These are phyloP conservation scores for Sminthopsis crassicaudata DNA, from an alignment of 2,113 vertebrate genomes.

Conservation along the genomic window DNA sequence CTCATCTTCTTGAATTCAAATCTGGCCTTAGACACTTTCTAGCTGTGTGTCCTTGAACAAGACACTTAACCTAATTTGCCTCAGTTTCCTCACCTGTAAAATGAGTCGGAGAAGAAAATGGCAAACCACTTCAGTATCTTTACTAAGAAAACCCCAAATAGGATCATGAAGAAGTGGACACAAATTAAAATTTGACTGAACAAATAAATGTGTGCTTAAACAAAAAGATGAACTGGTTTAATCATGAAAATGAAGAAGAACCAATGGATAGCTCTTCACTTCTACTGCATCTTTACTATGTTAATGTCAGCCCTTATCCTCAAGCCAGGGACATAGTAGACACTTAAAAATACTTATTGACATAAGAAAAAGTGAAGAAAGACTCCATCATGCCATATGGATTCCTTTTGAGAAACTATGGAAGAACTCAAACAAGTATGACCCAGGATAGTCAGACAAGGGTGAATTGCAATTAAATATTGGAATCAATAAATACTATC, in stretches of 20 bases:
- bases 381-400: not conserved
- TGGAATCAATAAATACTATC: not conserved
- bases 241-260: not conserved
- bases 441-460: not conserved
- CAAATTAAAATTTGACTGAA: not conserved
- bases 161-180: not conserved
- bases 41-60: not conserved
- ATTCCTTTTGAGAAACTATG: not conserved
- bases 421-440: not conserved
- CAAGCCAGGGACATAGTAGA: too few species aligned
- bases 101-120: not conserved
- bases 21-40: not conserved
- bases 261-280: not conserved
- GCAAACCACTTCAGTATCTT: not conserved
- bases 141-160: not conserved
- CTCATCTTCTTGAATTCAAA: not conserved
- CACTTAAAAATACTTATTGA: not conserved
- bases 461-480: not conserved
- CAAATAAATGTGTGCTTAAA: not conserved
- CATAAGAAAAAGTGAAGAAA: not conserved
- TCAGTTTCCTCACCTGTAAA: not conserved
- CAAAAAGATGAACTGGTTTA: not conserved
- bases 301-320: not conserved
- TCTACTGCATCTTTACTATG: not conserved
- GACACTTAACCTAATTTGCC: not conserved